Evolutionary conservation across 1,140 invertebrate species (phyloP), one percentile per base, ranked within the genome.

Genomic region (Neocloeon triangulifer): DNA sequence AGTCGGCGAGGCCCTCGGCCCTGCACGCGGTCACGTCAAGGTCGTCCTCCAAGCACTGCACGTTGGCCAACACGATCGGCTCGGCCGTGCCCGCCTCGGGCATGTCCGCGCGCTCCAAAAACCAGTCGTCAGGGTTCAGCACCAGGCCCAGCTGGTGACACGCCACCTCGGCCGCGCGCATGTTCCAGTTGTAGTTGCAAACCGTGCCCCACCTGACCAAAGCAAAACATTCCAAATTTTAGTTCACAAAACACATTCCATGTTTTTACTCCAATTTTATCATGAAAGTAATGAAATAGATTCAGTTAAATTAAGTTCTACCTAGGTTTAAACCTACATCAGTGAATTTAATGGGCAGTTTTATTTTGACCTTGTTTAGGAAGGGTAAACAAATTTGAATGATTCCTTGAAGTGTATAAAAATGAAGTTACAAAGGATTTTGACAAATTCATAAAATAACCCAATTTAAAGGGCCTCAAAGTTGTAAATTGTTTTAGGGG

Each of bases 181-280:
- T 73, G 27, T 72, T 91, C 88, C 92, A 99, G 17, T 75, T 78
- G 49, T 96, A 82, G 56, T 86, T 85, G 46, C 94, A 99, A 4
- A 99, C 81, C 1, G 88, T 94, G 28, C 92, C 92, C 92, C 94
- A 98, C 51, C 71, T 70, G 12, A 73, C 65, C 37, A n/a, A n/a
- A n/a, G n/a, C n/a, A n/a, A n/a, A n/a, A n/a, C n/a, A n/a, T n/a
- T n/a, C n/a, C n/a, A n/a, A n/a, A n/a, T n/a, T n/a, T n/a, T n/a
- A n/a, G n/a, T n/a, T n/a, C n/a, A n/a, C n/a, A n/a, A n/a, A n/a
- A n/a, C n/a, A n/a, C n/a, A n/a, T n/a, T n/a, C n/a, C n/a, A n/a
- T n/a, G n/a, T n/a, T n/a, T n/a, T n/a, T n/a, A n/a, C n/a, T n/a
- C 75, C 69, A 5, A 94, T 58, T 41, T 70, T 62, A 0, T 80